Base-by-base conservation (phyloP, 2,113 vertebrate species). In the Neogobius melanostomus region DNA sequence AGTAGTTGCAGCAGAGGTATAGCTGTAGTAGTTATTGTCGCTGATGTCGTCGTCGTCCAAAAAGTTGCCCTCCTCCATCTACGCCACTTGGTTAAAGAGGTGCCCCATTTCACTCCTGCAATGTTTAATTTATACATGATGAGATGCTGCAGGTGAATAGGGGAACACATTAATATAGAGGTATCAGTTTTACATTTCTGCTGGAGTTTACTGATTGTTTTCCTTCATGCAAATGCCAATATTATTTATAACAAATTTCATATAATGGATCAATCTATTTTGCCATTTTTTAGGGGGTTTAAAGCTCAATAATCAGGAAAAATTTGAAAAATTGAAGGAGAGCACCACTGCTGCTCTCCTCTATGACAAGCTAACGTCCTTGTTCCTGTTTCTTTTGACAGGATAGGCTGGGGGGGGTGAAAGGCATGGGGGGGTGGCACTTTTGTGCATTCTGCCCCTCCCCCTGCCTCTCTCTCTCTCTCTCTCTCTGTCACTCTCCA, bases 361-460 rank as follows among this genome's bases (percentile, higher is more conserved):
- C 66, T 47, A 17, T 70, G 80, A 87, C 77, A 79, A 80, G 67
- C 86, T 86, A 67, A 79, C 51, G 36, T 82, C 82, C 83, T 81
- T 52, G 80, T 80, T 83, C 76, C 76, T 44, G 57, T 60, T 43
- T 82, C 57, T 53, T 66, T 67, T 67, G 46, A 66, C 64, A 5
- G 72, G 81, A 66, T 61, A 5, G 72, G 81, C 82, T 67, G 68
- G 5, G 73, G 81, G 79, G n/a, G 76, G 83, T n/a, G n/a, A n/a
- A n/a, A n/a, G n/a, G n/a, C n/a, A n/a, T n/a, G 77, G 56, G 78
- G 62, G 72, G 79, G 80, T 5, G 76, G 59, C 60, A 68, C 63
- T 79, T 80, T 57, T 70, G 74, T 81, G 71, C 76, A 78, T 80
- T 74, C 62, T 69, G 70, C 74, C 77, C 87, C 85, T 82, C 85